phyloP scores from a whole-genome alignment of 2,797 vertebrate species.

The Holocentrus rufus region DNA sequence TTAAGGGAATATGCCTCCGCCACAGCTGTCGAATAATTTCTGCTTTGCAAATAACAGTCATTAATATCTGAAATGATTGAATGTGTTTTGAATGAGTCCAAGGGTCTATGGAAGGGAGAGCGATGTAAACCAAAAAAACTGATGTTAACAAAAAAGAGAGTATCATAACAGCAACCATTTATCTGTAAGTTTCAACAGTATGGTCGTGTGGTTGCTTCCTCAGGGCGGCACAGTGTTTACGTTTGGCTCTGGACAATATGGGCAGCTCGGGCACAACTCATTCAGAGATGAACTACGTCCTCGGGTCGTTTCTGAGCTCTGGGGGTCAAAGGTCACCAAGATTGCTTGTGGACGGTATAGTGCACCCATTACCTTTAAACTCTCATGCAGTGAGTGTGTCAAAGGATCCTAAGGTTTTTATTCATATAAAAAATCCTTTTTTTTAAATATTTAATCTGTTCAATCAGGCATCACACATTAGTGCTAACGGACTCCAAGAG shows the following conservation, averaged over 20 bases:
- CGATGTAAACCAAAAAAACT: too few species aligned
- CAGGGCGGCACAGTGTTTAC: slow-evolving; percentile 86
- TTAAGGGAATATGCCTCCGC: too few species aligned
- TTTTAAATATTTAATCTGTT: slow-evolving; percentile 14
- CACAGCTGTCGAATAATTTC: too few species aligned
- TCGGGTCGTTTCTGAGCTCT: slow-evolving; percentile 81
- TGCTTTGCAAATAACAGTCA: too few species aligned
- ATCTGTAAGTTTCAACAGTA: neutral
- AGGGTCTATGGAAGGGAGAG: too few species aligned
- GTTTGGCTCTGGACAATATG: slow-evolving; percentile 85
- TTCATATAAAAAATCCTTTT: slow-evolving; percentile 10
- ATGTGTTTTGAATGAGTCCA: neutral
- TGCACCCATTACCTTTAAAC: neutral
- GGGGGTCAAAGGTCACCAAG: slow-evolving; percentile 79
- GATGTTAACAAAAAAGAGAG: too few species aligned
- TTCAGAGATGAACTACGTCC: slow-evolving; percentile 78
- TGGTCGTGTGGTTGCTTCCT: slow-evolving; percentile 2
- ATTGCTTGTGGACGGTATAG: slow-evolving; percentile 86
- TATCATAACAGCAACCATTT: neutral
- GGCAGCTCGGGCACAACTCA: slow-evolving; percentile 90
- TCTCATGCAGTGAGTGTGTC: neutral
- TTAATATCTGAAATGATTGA: neutral
- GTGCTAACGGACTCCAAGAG: slow-evolving; percentile 76
- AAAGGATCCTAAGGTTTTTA: neutral
- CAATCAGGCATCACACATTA: slow-evolving; percentile 82